Evolutionary conservation across 2,888 invertebrate species (phyloP).

Genomic region (Lumbricus terrestris): DNA sequence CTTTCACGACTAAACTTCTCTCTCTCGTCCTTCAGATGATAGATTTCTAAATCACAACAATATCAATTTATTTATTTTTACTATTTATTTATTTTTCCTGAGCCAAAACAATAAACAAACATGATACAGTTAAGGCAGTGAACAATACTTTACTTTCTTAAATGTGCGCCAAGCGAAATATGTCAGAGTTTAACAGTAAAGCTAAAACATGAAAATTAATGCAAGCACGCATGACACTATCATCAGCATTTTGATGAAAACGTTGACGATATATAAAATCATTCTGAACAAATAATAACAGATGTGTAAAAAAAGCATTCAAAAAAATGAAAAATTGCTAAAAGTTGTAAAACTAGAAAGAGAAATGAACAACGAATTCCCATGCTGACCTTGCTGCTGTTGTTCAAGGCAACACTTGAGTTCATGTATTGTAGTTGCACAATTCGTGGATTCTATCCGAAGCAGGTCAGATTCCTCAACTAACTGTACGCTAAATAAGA

Average conservation of each 20-base stretch:
- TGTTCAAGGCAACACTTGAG: constrained; percentile 51
- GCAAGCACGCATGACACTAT: not conserved
- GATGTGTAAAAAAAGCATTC: not conserved
- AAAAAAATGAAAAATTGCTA: not conserved
- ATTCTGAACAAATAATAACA: not conserved
- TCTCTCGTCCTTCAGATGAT: not conserved
- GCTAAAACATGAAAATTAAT: not conserved
- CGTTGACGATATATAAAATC: not conserved
- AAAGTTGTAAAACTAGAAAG: not conserved
- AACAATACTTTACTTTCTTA: too few relatives aligned
- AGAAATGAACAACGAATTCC: not conserved
- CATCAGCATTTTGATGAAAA: not conserved
- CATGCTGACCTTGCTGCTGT: constrained; percentile 54
- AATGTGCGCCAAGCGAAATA: not conserved
- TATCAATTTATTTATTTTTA: too few relatives aligned
- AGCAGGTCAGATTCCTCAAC: constrained; percentile 54
- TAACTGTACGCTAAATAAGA: constrained; percentile 46
- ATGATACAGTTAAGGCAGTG: too few relatives aligned
- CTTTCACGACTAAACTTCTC: not conserved
- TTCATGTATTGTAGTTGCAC: constrained; percentile 54
- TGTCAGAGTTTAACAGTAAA: not conserved
- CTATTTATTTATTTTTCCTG: too few relatives aligned
- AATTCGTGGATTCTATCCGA: constrained; percentile 50
- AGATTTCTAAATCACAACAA: not conserved
- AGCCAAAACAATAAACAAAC: too few relatives aligned